Evolutionary conservation across 2,888 invertebrate species (phyloP).

Genomic region (Leptothorax acervorum): DNA sequence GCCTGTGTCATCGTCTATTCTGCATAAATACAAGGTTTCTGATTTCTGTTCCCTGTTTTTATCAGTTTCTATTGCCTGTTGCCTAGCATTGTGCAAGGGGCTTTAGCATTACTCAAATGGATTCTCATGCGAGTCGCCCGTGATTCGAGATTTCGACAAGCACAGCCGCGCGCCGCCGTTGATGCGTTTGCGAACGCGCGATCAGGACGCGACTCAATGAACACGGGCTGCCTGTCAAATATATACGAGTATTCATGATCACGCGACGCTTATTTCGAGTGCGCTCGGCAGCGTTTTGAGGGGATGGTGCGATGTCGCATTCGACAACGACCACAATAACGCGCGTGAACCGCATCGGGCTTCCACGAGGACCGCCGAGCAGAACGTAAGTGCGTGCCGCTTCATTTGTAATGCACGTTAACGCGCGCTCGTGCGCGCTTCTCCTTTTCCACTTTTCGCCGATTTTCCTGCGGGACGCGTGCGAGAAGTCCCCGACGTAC

Average conservation of each 20-base stretch:
- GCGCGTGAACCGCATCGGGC: constrained; percentile 29
- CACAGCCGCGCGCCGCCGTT: not conserved
- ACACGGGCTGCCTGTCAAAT: constrained; percentile 73
- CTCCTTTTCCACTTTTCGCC: constrained; percentile 60
- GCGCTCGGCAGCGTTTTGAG: constrained; percentile 35
- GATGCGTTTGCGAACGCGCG: constrained; percentile 70
- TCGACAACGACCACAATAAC: constrained; percentile 7
- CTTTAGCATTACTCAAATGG: no score
- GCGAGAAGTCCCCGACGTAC: constrained; percentile 18
- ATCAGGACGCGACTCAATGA: constrained; percentile 68
- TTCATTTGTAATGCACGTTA: constrained; percentile 40
- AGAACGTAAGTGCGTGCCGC: constrained; percentile 64
- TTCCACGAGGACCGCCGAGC: constrained; percentile 27
- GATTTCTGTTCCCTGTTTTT: no score
- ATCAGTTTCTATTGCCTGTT: no score
- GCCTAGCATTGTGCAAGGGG: no score
- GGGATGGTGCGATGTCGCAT: constrained; percentile 64
- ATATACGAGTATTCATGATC: constrained; percentile 51
- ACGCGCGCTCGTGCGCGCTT: constrained; percentile 36
- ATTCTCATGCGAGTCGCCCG: no score
- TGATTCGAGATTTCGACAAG: no score
- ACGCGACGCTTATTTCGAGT: constrained; percentile 52
- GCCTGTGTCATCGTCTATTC: no score
- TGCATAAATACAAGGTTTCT: no score
- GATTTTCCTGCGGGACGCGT: constrained; percentile 45